phyloP scores from a whole-genome alignment of 2,113 vertebrate genomes.

The Hepsetus odoe region DNA sequence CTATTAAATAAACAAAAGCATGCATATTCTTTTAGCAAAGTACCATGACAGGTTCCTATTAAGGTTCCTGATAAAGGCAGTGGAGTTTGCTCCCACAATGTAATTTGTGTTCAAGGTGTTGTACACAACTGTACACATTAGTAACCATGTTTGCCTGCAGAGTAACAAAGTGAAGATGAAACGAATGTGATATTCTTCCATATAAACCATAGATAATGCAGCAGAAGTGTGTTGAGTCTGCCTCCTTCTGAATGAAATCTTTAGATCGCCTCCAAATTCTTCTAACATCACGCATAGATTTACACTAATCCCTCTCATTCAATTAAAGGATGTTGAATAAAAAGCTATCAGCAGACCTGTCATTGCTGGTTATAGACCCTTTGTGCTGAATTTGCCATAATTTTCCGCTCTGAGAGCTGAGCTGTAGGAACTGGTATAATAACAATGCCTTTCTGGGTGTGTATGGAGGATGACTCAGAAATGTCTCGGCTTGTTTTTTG shows the following conservation, averaged over 20 bases:
- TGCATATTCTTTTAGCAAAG: no score
- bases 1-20: no score
- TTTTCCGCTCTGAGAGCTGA: constrained; percentile 30
- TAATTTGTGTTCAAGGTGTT: no score
- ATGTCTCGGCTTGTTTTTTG: constrained; percentile 30
- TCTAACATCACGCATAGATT: constrained; percentile 34
- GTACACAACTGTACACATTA: no score
- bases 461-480: constrained; percentile 43
- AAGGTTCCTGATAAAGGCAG: no score
- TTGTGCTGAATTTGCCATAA: constrained; percentile 22
- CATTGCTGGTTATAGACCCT: constrained; percentile 27
- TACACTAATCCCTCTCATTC: constrained; percentile 9
- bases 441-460: constrained; percentile 63
- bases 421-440: constrained; percentile 44
- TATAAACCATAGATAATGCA: not conserved
- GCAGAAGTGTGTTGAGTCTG: constrained; percentile 6
- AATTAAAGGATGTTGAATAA: constrained; percentile 34
- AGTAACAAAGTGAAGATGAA: not conserved
- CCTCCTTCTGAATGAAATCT: not conserved
- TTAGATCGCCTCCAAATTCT: constrained; percentile 17
- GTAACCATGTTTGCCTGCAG: not conserved
- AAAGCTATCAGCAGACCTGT: constrained; percentile 30
- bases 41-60: no score
- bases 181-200: not conserved
- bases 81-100: no score